A percentile compares a stretch with the other conserved stretches of the same genome.
phyloP scores from a whole-genome alignment of 2,888 invertebrate genomes.

The Galerucella nymphaeae region DNA sequence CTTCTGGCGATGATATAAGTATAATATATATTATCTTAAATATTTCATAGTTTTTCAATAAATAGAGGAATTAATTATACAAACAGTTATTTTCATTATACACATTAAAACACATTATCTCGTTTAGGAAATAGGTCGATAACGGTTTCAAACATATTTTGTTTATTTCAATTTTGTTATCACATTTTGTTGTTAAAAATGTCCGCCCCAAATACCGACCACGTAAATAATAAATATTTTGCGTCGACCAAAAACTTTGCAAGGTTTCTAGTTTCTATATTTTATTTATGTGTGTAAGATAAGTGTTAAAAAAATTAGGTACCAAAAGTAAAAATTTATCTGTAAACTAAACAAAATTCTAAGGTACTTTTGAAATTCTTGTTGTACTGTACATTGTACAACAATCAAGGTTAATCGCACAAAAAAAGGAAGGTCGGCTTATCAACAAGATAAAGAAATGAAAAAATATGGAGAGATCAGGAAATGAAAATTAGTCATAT shows the following conservation, averaged over 20 bases:
- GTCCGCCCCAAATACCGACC: constrained; percentile 12
- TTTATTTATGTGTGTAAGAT: not conserved
- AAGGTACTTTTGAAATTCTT: not conserved
- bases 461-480: constrained; percentile 1
- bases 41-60: too few species aligned
- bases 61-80: too few species aligned
- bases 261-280: not conserved
- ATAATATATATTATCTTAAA: too few species aligned
- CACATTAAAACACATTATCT: not conserved
- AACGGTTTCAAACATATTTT: constrained; percentile 8
- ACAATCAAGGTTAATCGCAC: not conserved
- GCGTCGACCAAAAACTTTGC: not conserved
- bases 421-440: constrained; percentile 1
- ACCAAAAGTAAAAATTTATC: not conserved
- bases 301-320: not conserved
- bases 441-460: constrained; percentile 1
- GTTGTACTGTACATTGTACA: not conserved
- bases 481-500: not conserved
- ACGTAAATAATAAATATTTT: not conserved
- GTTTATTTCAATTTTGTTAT: constrained; percentile 20
- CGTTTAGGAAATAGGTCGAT: not conserved
- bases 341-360: not conserved
- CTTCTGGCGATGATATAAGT: too few species aligned
- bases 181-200: constrained; percentile 20
- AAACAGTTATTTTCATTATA: too few species aligned